Evolutionary conservation across 1,140 invertebrate genomes (phyloP).

Genomic region (Caenorhabditis briggsae): DNA sequence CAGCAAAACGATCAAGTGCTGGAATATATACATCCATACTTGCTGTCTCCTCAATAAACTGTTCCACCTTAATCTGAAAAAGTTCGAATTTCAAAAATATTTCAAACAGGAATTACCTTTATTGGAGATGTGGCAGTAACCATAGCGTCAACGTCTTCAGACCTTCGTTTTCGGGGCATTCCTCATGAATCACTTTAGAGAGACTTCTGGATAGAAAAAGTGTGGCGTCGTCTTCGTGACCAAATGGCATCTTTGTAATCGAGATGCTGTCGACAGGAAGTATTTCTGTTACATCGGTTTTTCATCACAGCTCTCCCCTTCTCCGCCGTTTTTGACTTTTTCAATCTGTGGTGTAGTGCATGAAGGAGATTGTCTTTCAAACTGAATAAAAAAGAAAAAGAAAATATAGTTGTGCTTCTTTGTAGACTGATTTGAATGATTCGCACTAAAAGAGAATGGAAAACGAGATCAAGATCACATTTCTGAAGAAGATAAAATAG

Average conservation of each 20-base stretch:
- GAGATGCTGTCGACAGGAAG: constrained; percentile 43
- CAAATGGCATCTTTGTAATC: constrained; percentile 53
- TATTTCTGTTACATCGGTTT: constrained; percentile 51
- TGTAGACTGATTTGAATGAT: constrained; percentile 11
- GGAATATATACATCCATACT: constrained; percentile 47
- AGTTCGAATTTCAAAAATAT: neutral
- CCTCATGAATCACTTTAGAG: constrained; percentile 43
- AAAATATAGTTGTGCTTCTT: neutral
- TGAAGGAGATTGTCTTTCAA: constrained; percentile 39
- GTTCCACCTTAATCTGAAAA: constrained; percentile 34
- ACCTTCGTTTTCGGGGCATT: constrained; percentile 42
- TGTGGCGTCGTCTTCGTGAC: constrained; percentile 27
- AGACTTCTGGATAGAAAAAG: constrained; percentile 9
- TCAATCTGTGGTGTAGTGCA: constrained; percentile 36
- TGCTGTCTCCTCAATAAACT: constrained; percentile 20
- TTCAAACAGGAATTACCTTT: neutral
- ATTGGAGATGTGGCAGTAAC: constrained; percentile 42
- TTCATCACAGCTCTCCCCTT: constrained; percentile 33
- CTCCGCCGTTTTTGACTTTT: constrained; percentile 1
- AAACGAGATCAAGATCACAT: neutral
- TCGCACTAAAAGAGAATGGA: neutral
- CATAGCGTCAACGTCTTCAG: constrained; percentile 47
- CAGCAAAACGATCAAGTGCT: constrained; percentile 37
- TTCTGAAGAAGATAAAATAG: neutral
- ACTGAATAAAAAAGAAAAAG: neutral